Percentiles rank a stretch among this genome's conserved stretches.
Evolutionary conservation across 1,140 invertebrate species (phyloP).

Genomic region (Leptinotarsa defecta): DNA sequence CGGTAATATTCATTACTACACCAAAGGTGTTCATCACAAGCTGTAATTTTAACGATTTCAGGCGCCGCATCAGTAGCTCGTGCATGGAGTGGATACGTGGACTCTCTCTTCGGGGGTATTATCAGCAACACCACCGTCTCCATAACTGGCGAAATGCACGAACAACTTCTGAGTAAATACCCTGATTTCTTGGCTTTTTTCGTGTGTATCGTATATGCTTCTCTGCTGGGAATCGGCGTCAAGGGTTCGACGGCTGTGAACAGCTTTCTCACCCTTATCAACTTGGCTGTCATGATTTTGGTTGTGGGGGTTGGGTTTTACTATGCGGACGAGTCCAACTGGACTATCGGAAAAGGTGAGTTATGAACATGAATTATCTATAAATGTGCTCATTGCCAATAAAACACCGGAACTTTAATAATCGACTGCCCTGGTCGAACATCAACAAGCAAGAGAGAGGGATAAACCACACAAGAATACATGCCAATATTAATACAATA

Average conservation of each 20-base stretch:
- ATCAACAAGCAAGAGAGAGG: too few species aligned
- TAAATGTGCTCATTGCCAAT: background rate
- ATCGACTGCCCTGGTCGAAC: too few species aligned
- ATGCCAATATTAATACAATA: too few species aligned
- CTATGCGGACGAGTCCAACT: constrained; percentile 80
- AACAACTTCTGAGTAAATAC: constrained; percentile 72
- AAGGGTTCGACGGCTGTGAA: constrained; percentile 87
- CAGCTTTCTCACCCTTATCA: constrained; percentile 78
- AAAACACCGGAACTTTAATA: too few species aligned
- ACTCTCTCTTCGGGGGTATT: constrained; percentile 77
- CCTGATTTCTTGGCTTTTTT: constrained; percentile 81
- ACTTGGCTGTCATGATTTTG: constrained; percentile 74
- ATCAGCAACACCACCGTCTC: constrained; percentile 80
- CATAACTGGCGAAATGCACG: constrained; percentile 72
- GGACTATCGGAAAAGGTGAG: constrained; percentile 67
- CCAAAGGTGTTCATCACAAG: too few species aligned
- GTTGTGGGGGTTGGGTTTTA: constrained; percentile 79
- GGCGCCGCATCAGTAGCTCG: constrained; percentile 88
- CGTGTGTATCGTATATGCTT: constrained; percentile 74
- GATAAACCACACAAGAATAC: too few species aligned
- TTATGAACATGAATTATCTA: too few species aligned
- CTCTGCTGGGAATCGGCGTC: constrained; percentile 77
- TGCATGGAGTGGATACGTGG: constrained; percentile 91
- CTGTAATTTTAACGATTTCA: constrained; percentile 40
- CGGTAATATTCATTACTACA: too few species aligned